Evolutionary conservation across 2,888 invertebrate species (phyloP).

Genomic region (Oscheius myriophilus): DNA sequence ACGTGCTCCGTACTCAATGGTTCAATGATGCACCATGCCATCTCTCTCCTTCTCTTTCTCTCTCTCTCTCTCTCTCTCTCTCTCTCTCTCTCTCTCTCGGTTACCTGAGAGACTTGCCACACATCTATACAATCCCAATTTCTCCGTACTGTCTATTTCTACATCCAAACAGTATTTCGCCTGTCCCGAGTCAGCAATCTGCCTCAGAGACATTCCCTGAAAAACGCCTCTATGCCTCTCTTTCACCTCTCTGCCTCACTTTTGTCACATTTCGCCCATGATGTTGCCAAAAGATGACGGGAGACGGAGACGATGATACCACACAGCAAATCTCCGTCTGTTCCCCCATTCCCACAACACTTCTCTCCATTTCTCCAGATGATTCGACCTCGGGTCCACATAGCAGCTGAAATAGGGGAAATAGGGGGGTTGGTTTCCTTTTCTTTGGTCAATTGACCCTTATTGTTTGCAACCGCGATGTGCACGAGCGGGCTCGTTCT

Average conservation of each 20-base stretch:
- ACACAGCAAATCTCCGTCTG: conserved; percentile 43
- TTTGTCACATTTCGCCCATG: conserved; percentile 41
- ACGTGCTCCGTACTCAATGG: too few relatives aligned
- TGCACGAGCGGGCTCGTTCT: conserved; percentile 12
- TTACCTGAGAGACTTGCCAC: conserved; percentile 39
- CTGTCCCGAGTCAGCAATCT: conserved; percentile 42
- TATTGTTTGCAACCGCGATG: conserved; percentile 18
- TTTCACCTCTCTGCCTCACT: conserved; percentile 1
- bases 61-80: too few relatives aligned
- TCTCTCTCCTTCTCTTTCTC: too few relatives aligned
- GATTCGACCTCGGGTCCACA: conserved; percentile 37
- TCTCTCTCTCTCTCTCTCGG: too few relatives aligned
- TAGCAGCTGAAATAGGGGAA: conserved; percentile 32
- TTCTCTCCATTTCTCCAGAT: conserved; percentile 13
- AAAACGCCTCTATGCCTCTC: neutral
- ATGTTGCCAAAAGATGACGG: conserved; percentile 43
- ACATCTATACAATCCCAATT: conserved; percentile 44
- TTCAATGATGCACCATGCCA: too few relatives aligned
- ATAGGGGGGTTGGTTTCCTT: neutral
- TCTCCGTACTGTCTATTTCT: conserved; percentile 29
- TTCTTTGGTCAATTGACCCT: neutral
- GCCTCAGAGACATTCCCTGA: conserved; percentile 39
- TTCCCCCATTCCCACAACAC: conserved; percentile 37
- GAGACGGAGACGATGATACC: conserved; percentile 43
- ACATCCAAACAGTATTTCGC: conserved; percentile 46